Base-by-base conservation (phyloP, 1,140 invertebrate species). In the Trichomalopsis sarcophagae region DNA sequence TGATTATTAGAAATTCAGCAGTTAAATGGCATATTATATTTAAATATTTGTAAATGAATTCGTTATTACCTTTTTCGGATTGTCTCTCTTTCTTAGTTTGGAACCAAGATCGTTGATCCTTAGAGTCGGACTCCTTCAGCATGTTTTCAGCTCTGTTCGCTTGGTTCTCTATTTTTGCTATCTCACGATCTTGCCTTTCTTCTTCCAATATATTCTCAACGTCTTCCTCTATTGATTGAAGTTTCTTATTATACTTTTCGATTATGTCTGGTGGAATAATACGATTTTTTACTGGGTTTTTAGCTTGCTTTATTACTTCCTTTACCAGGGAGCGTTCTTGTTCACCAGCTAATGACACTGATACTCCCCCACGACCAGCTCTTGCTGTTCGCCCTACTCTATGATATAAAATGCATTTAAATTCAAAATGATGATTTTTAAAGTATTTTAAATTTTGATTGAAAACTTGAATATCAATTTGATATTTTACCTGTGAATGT, bases 261-360 rank as follows among this genome's bases (percentile, higher is more conserved):
- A 99, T 95, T 81, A 99, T 98, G 87, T 99, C 97, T 55, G 95
- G 94, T 0, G 98, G 97, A 89, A 99, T 96, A 23, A 97, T 94
- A 74, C 98, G 93, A 89, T 96, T 96, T 93, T 99, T 99, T 5
- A 99, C 96, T 2, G 98, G 96, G 89, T 96, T 96, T 84, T 95
- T 95, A 0, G 98, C 97, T 87, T 96, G 95, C 90, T 98, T 98
- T 7, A 99, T 96, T 50, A 99, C 96, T 79, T 98, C 96, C 91
- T 99, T 99, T 6, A 99, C 96, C 4, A 99, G 94, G 88, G 95
- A 95, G 17, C 98, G 94, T 91, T 99, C 99, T 81, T 95, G 94
- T 93, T 99, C 99, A 13, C 98, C 98, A 77, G 98, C 97, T 69
- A 99, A 93, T 1, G 98, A 99, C 14, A 99, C 97, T 0, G 98